Evolutionary conservation across 2,113 vertebrate species (phyloP), one percentile per base, ranked within the genome.

Genomic region (Sminthopsis crassicaudata): DNA sequence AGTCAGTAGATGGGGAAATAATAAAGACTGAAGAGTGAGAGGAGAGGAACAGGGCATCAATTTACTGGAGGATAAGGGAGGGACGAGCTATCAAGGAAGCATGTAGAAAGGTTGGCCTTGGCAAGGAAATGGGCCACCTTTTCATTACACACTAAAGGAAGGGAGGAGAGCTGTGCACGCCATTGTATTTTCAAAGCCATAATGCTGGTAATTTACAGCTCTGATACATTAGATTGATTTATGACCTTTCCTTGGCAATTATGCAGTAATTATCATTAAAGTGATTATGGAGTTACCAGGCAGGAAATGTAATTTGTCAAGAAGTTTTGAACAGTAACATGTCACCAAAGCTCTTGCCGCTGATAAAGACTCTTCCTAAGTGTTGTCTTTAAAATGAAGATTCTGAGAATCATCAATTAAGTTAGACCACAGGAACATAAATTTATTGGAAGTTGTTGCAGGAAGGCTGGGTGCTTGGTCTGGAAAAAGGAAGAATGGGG

Each of bases 221-320:
- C 60, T 54, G 60, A 25, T 95, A 76, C 92, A 90, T 94, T 57
- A n/a, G 54, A 94, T 95, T 95, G 60, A 93, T 92, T 93, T 60
- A 90, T 91, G 84, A 95, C 55, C 55, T 95, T 95, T 96, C n/a
- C 67, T 42, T 84, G n/a, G 67, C 93, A 96, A 93, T 96, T 96
- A 92, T 92, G 27, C 48, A 95, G 93, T 95, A 97, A 95, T 96
- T 96, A 96, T 95, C 92, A 90, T 19, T 89, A 89, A 36, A 96
- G 96, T 91, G 90, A 91, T 93, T 90, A 90, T n/a, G 95, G 84
- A 93, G 36, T 91, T 91, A 91, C 53, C 89, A 93, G 93, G 93
- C 16, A 94, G 91, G 30, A 94, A 91, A 92, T 50, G 30, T n/a
- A 94, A 93, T 96, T 96, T 93, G 10, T 46, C 92, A 91, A 90